A percentile compares a stretch with the other conserved stretches of the same genome.
Evolutionary conservation across 2,888 invertebrate species (phyloP).

Genomic region (Caenorhabditis sp.): DNA sequence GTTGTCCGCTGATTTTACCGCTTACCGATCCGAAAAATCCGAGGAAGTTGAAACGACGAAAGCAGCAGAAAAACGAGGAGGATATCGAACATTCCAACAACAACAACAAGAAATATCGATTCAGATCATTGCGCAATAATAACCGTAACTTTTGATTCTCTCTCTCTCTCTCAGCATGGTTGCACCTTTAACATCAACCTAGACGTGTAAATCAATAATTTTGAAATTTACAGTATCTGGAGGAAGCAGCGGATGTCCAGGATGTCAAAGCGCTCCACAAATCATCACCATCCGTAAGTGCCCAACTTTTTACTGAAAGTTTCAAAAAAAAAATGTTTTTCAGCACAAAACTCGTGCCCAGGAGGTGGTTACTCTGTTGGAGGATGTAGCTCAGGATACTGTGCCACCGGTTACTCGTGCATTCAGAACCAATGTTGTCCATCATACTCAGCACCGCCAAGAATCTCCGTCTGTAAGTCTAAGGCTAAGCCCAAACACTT

Average conservation of each 20-base stretch:
- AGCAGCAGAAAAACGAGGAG: slow-evolving; percentile 17
- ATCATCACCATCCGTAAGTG: slow-evolving; percentile 59
- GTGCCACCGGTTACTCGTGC: slow-evolving; percentile 63
- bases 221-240: slow-evolving; percentile 33
- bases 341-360: slow-evolving; percentile 56
- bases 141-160: background rate
- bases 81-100: background rate
- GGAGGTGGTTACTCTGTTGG: slow-evolving; percentile 61
- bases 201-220: slow-evolving; percentile 1
- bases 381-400: slow-evolving; percentile 58
- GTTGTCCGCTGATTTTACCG: slow-evolving; percentile 67
- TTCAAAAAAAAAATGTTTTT: slow-evolving; percentile 8
- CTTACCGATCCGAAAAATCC: slow-evolving; percentile 54
- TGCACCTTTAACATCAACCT: slow-evolving; percentile 7
- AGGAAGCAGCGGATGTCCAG: slow-evolving; percentile 45
- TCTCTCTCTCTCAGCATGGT: no score
- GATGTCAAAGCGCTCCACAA: slow-evolving; percentile 54
- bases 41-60: slow-evolving; percentile 20
- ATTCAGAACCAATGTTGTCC: slow-evolving; percentile 59
- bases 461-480: slow-evolving; percentile 49
- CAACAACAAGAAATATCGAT: no score
- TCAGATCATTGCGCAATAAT: no score
- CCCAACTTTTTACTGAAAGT: background rate
- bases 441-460: slow-evolving; percentile 44
- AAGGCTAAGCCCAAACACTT: background rate